Evolutionary conservation across 2,797 vertebrate species (phyloP).

Genomic region (Eleutherodactylus coqui): DNA sequence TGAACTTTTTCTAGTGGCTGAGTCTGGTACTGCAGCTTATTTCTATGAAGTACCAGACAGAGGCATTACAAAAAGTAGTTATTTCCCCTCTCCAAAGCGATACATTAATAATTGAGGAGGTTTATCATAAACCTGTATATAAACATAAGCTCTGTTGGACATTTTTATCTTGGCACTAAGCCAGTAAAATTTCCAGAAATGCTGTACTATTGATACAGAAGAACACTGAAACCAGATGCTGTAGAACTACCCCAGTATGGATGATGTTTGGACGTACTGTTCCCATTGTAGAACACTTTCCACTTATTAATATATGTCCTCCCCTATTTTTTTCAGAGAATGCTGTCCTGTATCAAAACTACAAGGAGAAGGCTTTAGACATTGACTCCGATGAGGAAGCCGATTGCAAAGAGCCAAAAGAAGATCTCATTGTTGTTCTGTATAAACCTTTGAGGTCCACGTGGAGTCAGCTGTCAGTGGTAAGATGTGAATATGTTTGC

Average conservation of each 20-base stretch:
- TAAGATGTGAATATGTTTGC: conserved; percentile 72
- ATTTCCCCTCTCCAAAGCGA: not conserved
- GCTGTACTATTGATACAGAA: not conserved
- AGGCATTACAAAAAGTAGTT: too few relatives aligned
- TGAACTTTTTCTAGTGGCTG: too few relatives aligned
- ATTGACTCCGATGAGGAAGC: conserved; percentile 93
- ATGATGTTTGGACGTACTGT: not conserved
- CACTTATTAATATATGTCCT: conserved; percentile 28
- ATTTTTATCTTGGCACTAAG: conserved; percentile 8
- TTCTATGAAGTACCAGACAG: too few relatives aligned
- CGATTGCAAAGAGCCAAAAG: conserved; percentile 81
- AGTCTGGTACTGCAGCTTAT: too few relatives aligned
- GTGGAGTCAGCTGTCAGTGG: conserved; percentile 93
- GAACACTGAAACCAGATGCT: not conserved
- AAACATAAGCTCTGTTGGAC: not conserved
- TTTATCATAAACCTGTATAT: not conserved
- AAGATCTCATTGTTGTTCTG: conserved; percentile 84
- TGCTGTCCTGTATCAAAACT: conserved; percentile 94
- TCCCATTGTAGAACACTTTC: not conserved
- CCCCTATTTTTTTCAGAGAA: conserved; percentile 81
- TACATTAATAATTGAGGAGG: not conserved
- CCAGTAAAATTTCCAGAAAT: not conserved
- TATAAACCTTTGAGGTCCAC: conserved; percentile 88
- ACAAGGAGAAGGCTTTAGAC: conserved; percentile 94
- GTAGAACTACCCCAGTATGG: not conserved